Evolutionary conservation across 2,113 vertebrate species (phyloP).

Genomic region (Nannospalax galili): DNA sequence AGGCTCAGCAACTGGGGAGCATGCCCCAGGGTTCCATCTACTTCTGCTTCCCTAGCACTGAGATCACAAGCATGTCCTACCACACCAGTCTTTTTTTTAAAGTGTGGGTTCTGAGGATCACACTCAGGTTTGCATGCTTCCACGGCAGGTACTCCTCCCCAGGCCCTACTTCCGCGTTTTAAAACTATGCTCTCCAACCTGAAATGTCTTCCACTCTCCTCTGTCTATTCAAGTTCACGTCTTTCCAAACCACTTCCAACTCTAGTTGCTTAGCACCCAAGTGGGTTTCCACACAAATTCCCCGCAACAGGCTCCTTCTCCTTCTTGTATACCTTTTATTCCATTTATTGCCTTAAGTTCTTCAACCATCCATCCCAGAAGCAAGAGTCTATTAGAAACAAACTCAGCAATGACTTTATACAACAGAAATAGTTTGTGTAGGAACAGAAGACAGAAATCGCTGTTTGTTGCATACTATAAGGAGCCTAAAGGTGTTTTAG

Average conservation of each 20-base stretch:
- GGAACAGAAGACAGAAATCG: not conserved
- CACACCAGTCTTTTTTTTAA: not conserved
- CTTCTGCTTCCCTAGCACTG: not conserved
- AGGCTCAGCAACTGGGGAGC: not conserved
- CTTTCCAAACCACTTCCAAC: not conserved
- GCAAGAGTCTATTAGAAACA: not conserved
- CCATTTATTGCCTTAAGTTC: not conserved
- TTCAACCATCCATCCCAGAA: not conserved
- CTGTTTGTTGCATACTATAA: no score
- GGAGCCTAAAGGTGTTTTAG: no score
- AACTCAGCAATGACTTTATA: not conserved
- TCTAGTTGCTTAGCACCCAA: not conserved
- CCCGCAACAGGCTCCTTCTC: no score
- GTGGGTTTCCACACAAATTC: not conserved
- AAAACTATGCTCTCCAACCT: not conserved
- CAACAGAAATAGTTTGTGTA: not conserved
- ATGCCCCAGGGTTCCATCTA: not conserved
- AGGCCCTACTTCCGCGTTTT: not conserved
- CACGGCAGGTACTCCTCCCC: not conserved
- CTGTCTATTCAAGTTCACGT: not conserved
- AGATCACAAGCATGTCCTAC: not conserved
- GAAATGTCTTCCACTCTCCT: not conserved
- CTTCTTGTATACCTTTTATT: not conserved
- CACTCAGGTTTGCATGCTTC: not conserved
- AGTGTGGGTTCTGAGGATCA: not conserved